These are phyloP conservation scores for Felis chaus DNA, from an alignment of 2,113 vertebrate species.

Conservation along the genomic window DNA sequence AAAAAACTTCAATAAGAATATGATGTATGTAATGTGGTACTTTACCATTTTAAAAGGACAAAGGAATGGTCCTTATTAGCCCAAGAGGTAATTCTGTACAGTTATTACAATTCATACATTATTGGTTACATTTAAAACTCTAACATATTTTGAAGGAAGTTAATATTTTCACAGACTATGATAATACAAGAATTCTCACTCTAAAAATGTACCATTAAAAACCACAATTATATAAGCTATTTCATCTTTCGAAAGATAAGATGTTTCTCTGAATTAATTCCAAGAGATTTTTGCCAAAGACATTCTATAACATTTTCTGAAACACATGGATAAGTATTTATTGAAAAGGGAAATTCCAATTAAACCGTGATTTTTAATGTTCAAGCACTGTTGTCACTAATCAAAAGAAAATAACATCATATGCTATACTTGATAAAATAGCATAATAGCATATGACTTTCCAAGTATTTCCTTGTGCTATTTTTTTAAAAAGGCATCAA, in stretches of 20 bases:
- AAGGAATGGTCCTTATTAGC: slow-evolving; percentile 64
- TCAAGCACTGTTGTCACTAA: not conserved
- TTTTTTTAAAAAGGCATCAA: not conserved
- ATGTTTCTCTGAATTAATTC: not conserved
- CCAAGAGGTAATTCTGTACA: slow-evolving; percentile 44
- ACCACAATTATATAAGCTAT: not conserved
- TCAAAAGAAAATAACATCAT: not conserved
- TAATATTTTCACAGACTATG: slow-evolving; percentile 67
- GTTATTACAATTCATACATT: slow-evolving; percentile 52
- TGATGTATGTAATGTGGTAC: slow-evolving; percentile 4
- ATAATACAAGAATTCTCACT: slow-evolving; percentile 40
- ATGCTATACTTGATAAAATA: not conserved
- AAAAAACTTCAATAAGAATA: slow-evolving; percentile 44
- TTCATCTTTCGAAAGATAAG: not conserved
- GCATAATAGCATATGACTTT: not conserved
- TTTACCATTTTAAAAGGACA: slow-evolving; percentile 37
- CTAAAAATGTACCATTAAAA: not conserved
- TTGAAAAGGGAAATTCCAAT: not conserved
- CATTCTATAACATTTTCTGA: not conserved
- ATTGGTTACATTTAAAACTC: slow-evolving; percentile 68
- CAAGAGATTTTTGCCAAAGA: not conserved
- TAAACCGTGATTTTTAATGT: not conserved
- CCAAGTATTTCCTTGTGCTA: not conserved
- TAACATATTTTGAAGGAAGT: slow-evolving; percentile 65
- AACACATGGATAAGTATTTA: not conserved